Evolutionary conservation across 2,113 vertebrate species (phyloP).

Genomic region (Nesoenas mayeri): DNA sequence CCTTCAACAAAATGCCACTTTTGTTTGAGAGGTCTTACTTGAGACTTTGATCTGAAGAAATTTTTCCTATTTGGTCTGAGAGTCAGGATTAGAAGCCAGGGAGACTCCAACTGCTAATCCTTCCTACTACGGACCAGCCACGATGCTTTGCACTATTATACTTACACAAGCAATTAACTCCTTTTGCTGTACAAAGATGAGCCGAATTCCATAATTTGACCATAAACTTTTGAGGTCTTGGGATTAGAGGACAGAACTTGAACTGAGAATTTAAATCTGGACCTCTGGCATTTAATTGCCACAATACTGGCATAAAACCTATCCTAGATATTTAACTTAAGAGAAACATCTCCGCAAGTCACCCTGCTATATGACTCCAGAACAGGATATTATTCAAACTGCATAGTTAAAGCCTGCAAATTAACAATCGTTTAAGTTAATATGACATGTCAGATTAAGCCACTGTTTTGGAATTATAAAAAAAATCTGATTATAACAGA

Average conservation of each 20-base stretch:
- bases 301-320: background rate
- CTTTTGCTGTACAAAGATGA: background rate
- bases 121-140: background rate
- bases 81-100: slow-evolving; percentile 3
- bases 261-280: background rate
- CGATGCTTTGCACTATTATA: background rate
- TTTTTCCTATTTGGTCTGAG: background rate
- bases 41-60: background rate
- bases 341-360: background rate
- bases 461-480: background rate
- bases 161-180: slow-evolving; percentile 1
- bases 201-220: background rate
- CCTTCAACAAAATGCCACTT: background rate
- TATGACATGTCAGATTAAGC: background rate
- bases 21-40: background rate
- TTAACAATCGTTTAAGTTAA: background rate
- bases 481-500: background rate
- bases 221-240: background rate
- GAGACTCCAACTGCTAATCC: slow-evolving; percentile 21
- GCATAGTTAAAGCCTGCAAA: background rate
- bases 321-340: background rate
- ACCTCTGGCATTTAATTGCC: background rate
- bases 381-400: background rate
- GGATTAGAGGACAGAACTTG: background rate
- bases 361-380: background rate